These are phyloP conservation scores for Catajapyx aquilonaris DNA, from an alignment of 1,140 invertebrate species.

Conservation along the genomic window DNA sequence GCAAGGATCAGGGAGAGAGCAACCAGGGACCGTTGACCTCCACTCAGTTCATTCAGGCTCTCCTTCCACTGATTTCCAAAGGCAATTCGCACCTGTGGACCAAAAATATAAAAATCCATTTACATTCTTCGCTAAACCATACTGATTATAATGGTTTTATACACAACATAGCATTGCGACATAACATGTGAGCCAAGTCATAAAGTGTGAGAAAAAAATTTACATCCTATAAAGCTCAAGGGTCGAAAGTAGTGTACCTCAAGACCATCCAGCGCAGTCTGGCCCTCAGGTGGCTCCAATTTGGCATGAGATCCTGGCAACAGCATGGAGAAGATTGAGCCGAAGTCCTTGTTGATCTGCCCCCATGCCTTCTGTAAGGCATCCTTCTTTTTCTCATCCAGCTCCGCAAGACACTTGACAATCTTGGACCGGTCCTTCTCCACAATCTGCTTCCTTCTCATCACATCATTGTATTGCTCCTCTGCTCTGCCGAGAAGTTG, in stretches of 20 bases:
- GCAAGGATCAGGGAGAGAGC: constrained; percentile 90
- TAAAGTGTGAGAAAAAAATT: not conserved
- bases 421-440: constrained; percentile 68
- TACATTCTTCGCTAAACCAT: not conserved
- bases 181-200: not conserved
- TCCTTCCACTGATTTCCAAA: constrained; percentile 95
- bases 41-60: constrained; percentile 82
- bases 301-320: constrained; percentile 74
- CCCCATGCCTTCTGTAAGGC: constrained; percentile 60
- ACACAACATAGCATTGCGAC: not conserved
- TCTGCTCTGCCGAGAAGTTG: constrained; percentile 66
- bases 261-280: constrained; percentile 59
- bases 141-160: not conserved
- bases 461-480: constrained; percentile 60
- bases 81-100: constrained; percentile 53
- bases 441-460: constrained; percentile 64
- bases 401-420: constrained; percentile 54
- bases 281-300: constrained; percentile 51
- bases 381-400: constrained; percentile 75
- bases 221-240: not conserved
- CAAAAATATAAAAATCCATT: constrained; percentile 7
- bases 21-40: constrained; percentile 89
- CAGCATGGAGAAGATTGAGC: constrained; percentile 83
- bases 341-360: constrained; percentile 74
- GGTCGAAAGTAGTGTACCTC: constrained; percentile 32